These are phyloP conservation scores for Dipodomys stephensi DNA, from an alignment of 2,113 vertebrate genomes.

Conservation along the genomic window DNA sequence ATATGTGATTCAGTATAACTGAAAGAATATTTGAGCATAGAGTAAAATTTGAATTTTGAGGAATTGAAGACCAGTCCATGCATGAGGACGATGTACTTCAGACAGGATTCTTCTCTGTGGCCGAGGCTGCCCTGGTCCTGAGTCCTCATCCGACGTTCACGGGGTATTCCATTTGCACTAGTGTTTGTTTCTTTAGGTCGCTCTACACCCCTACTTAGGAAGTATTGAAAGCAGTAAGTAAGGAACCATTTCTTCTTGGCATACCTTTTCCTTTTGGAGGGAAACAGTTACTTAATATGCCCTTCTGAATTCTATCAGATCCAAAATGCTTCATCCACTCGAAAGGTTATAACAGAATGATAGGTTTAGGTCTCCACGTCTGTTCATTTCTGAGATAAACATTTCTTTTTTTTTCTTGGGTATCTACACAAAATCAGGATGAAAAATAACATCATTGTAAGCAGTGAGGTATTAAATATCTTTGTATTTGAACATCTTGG, in stretches of 20 bases:
- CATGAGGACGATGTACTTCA: no score
- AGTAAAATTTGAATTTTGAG: background rate
- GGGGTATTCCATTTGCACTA: no score
- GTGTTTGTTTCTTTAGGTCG: background rate
- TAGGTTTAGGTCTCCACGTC: background rate
- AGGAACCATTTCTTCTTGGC: background rate
- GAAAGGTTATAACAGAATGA: background rate
- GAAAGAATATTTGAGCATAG: background rate
- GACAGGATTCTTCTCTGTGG: background rate
- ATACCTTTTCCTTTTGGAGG: background rate
- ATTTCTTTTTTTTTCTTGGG: background rate
- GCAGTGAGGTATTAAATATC: constrained; percentile 7
- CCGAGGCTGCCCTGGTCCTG: background rate
- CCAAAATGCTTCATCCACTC: background rate
- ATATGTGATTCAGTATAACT: background rate
- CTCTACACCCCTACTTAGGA: background rate
- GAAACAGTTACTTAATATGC: background rate
- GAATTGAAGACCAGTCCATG: background rate
- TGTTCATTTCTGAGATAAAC: background rate
- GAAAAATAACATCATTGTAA: constrained; percentile 37
- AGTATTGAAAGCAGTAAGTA: background rate
- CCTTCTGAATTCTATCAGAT: background rate
- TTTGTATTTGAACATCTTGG: constrained; percentile 46
- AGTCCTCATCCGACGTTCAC: rapidly evolving
- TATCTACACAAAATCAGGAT: background rate